These are phyloP conservation scores for Cerceris rybyensis DNA, from an alignment of 2,888 invertebrate species.

Conservation along the genomic window DNA sequence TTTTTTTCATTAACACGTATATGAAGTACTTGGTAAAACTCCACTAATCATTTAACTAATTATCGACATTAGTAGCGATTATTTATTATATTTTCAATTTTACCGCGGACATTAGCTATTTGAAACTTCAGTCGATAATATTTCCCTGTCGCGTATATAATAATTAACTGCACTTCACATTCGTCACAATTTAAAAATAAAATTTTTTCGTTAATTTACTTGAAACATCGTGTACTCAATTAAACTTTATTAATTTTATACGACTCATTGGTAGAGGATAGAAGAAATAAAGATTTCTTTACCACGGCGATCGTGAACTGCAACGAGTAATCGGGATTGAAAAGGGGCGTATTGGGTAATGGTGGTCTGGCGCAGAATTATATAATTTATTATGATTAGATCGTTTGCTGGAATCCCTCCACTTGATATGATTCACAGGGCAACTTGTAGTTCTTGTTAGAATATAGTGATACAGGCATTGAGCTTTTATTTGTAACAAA, in stretches of 20 bases:
- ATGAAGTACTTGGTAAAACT: not conserved
- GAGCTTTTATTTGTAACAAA: too few species aligned
- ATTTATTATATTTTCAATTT: too few species aligned
- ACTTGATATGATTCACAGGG: not conserved
- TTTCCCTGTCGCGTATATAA: too few species aligned
- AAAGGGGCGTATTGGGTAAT: conserved; percentile 58
- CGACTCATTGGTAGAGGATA: not conserved
- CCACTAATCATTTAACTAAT: not conserved
- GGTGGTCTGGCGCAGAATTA: conserved; percentile 25
- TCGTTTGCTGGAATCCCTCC: not conserved
- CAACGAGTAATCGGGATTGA: conserved; percentile 35
- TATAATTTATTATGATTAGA: conserved; percentile 33
- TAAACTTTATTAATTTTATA: not conserved
- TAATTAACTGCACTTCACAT: too few species aligned
- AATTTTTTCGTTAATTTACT: not conserved
- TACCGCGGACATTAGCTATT: too few species aligned
- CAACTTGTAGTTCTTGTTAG: too few species aligned
- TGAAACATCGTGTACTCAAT: not conserved
- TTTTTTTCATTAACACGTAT: not conserved
- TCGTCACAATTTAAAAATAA: too few species aligned
- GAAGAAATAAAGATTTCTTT: conserved; percentile 9
- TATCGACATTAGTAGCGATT: too few species aligned
- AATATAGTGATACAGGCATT: too few species aligned
- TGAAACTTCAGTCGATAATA: too few species aligned
- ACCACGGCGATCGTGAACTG: conserved; percentile 25